Evolutionary conservation across 2,797 vertebrate species (phyloP).

Genomic region (Streptopelia turtur): DNA sequence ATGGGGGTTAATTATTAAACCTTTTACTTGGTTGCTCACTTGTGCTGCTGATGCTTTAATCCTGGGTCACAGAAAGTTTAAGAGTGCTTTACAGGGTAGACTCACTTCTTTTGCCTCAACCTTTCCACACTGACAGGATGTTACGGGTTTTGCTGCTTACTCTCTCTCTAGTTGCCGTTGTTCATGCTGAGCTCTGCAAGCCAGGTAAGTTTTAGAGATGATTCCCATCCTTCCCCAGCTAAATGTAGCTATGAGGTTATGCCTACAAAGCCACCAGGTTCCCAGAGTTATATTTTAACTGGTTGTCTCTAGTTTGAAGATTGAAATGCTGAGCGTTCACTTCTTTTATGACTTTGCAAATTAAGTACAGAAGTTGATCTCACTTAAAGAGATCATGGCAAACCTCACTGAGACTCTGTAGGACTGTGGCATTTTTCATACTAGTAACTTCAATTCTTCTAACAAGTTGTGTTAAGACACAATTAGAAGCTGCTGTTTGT

Average conservation of each 20-base stretch:
- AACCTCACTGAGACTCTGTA: background rate
- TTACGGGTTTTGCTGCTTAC: conserved; percentile 73
- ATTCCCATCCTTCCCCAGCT: background rate
- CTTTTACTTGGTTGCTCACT: conserved; percentile 58
- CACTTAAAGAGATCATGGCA: background rate
- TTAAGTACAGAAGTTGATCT: background rate
- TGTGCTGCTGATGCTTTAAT: conserved; percentile 72
- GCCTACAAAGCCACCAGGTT: background rate
- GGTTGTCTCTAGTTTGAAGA: background rate
- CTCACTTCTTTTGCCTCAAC: conserved; percentile 52
- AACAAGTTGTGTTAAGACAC: background rate
- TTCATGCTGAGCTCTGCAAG: conserved; percentile 75
- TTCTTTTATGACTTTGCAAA: conserved; percentile 10
- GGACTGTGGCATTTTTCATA: background rate
- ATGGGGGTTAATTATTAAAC: conserved; percentile 81
- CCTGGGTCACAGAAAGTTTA: conserved; percentile 74
- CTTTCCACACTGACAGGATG: conserved; percentile 77
- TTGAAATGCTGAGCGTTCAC: background rate
- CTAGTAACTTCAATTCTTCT: background rate
- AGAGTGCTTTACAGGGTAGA: conserved; percentile 66
- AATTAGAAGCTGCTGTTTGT: background rate
- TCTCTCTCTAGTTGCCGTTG: conserved; percentile 70
- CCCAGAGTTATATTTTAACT: background rate
- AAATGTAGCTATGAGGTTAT: background rate
- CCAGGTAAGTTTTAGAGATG: conserved; percentile 78